phyloP scores from a whole-genome alignment of 1,140 invertebrate species.

The Anastrepha ludens region DNA sequence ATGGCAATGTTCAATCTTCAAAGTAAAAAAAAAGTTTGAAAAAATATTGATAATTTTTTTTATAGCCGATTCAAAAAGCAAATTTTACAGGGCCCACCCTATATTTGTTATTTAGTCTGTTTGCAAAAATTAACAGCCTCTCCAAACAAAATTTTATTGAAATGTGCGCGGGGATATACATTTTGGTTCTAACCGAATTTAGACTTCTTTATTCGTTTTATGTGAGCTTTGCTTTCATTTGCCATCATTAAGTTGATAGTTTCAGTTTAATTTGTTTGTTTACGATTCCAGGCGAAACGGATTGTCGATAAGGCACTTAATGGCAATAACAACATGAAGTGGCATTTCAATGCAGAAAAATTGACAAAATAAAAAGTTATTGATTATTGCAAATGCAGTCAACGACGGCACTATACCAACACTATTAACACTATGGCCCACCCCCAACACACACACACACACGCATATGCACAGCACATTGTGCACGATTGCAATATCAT shows the following conservation, averaged over 20 bases:
- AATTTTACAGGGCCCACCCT: too few species aligned
- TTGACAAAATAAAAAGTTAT: conserved; percentile 32
- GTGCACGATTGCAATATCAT: conserved; percentile 19
- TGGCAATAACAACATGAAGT: conserved; percentile 6
- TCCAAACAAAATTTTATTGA: too few species aligned
- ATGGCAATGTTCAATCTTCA: too few species aligned
- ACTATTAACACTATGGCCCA: not conserved
- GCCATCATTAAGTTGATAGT: conserved; percentile 19
- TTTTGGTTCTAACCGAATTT: too few species aligned
- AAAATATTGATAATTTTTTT: too few species aligned
- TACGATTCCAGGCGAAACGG: not conserved
- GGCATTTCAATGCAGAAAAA: not conserved
- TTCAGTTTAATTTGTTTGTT: conserved; percentile 39
- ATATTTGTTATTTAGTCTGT: too few species aligned
- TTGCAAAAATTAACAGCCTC: too few species aligned
- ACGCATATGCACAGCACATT: not conserved
- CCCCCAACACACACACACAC: not conserved
- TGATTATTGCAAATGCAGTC: conserved; percentile 9
- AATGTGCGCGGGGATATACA: too few species aligned
- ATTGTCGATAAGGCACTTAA: conserved; percentile 34
- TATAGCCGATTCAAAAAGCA: too few species aligned
- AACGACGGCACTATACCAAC: not conserved
- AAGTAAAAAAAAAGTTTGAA: too few species aligned
- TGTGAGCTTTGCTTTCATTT: conserved; percentile 24
- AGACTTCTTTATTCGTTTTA: not conserved